Conservation (phyloP, 2,797 vertebrate genomes). For the Arctocebus calabarensis region DNA sequence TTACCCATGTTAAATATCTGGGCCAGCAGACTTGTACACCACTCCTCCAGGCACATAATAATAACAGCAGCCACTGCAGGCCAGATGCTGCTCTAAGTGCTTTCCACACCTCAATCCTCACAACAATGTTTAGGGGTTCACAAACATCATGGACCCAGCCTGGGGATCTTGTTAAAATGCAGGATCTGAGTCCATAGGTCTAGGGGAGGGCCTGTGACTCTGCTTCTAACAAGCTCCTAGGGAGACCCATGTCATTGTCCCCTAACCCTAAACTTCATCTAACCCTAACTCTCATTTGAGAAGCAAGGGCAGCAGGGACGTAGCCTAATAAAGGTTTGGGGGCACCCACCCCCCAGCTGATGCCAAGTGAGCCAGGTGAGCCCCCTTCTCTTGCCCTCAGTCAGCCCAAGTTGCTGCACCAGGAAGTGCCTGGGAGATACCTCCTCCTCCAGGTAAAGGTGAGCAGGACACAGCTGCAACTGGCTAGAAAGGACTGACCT, state of each 20-base stretch:
- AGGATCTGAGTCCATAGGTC: not conserved
- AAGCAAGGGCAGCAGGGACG: not conserved
- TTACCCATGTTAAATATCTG: not conserved
- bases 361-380: rapidly evolving
- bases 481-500: not conserved
- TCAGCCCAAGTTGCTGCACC: not conserved
- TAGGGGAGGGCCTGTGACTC: not conserved
- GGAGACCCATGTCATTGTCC: rapidly evolving
- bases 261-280: too few relatives aligned
- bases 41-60: not conserved
- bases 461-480: not conserved
- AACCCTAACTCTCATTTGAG: not conserved
- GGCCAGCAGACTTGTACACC: not conserved
- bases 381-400: not conserved
- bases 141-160: not conserved
- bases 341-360: rapidly evolving
- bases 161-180: not conserved
- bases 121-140: not conserved
- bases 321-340: not conserved
- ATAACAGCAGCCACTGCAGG: not conserved
- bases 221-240: not conserved
- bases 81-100: rapidly evolving
- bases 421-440: not conserved
- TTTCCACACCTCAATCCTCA: not conserved
- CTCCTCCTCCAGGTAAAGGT: not conserved